phyloP scores from a whole-genome alignment of 1,140 invertebrate species.

The Procambarus clarkii region DNA sequence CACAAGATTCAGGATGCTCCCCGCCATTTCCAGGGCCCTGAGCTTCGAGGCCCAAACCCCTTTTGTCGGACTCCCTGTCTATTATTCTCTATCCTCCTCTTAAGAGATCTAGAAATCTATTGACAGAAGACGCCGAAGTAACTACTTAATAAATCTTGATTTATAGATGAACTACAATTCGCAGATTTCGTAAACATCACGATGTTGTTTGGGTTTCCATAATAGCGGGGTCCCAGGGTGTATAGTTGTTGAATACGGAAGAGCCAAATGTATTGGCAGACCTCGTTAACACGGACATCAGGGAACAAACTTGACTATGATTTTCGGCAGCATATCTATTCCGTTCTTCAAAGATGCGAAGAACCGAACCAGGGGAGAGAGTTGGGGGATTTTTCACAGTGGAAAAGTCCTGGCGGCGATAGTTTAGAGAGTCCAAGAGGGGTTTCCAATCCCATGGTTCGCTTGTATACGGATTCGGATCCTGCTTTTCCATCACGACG shows the following conservation, averaged over 20 bases:
- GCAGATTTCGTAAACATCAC: no score
- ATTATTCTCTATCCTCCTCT: no score
- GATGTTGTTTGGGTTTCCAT: background rate
- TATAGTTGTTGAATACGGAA: constrained; percentile 29
- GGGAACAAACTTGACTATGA: no score
- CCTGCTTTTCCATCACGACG: background rate
- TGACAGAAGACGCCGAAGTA: no score
- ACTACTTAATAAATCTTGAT: no score
- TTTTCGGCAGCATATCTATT: no score
- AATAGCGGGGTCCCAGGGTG: background rate
- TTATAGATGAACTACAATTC: no score
- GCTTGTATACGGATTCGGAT: constrained; percentile 7
- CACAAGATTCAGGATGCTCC: constrained; percentile 35
- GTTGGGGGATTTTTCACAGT: background rate
- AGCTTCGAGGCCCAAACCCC: background rate
- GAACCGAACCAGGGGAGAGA: background rate
- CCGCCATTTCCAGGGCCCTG: constrained; percentile 18
- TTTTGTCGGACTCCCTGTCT: background rate
- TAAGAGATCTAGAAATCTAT: no score
- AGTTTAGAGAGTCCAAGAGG: background rate
- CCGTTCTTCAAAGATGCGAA: no score
- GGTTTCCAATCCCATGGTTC: background rate
- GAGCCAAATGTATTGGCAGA: background rate
- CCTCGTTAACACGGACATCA: constrained; percentile 17
- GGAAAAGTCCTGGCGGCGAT: background rate